Percentiles rank a stretch among this genome's conserved stretches.
Evolutionary conservation across 2,888 invertebrate species (phyloP).

Genomic region (Xanthostigma xanthostigma): DNA sequence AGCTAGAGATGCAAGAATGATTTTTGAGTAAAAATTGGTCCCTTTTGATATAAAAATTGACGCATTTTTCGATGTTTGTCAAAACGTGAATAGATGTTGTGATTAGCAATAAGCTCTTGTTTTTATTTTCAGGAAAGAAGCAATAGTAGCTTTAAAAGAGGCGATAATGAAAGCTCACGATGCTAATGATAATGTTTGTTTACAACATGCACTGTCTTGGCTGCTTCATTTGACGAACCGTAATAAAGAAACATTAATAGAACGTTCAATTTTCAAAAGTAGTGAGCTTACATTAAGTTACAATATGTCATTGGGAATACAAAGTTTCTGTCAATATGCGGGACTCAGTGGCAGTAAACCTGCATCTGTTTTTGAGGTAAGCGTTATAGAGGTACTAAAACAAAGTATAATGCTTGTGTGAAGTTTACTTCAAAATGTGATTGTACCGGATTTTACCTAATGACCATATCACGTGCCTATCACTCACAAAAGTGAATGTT

Average conservation of each 20-base stretch:
- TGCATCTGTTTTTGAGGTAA: constrained; percentile 48
- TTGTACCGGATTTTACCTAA: too few relatives aligned
- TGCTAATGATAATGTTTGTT: constrained; percentile 69
- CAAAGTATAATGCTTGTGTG: too few relatives aligned
- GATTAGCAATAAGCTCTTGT: constrained; percentile 5
- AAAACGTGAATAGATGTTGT: background rate
- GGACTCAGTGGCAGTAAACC: constrained; percentile 54
- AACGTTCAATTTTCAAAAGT: constrained; percentile 52
- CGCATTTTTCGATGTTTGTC: too few relatives aligned
- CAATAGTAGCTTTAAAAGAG: constrained; percentile 68
- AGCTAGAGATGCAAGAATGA: too few relatives aligned
- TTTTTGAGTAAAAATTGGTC: background rate
- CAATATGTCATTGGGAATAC: constrained; percentile 56
- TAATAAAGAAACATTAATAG: constrained; percentile 43
- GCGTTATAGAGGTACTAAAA: constrained; percentile 5
- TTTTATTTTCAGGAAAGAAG: constrained; percentile 45
- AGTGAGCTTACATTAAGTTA: constrained; percentile 52
- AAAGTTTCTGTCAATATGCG: constrained; percentile 62
- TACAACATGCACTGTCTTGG: constrained; percentile 78
- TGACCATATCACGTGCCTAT: too few relatives aligned
- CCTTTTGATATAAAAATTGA: too few relatives aligned
- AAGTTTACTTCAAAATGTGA: too few relatives aligned
- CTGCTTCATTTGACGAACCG: constrained; percentile 43
- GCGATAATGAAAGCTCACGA: constrained; percentile 79
- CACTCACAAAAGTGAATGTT: too few relatives aligned